Base-by-base conservation (phyloP, 2,797 vertebrate genomes). In the Ptychobarbus kaznakovi region DNA sequence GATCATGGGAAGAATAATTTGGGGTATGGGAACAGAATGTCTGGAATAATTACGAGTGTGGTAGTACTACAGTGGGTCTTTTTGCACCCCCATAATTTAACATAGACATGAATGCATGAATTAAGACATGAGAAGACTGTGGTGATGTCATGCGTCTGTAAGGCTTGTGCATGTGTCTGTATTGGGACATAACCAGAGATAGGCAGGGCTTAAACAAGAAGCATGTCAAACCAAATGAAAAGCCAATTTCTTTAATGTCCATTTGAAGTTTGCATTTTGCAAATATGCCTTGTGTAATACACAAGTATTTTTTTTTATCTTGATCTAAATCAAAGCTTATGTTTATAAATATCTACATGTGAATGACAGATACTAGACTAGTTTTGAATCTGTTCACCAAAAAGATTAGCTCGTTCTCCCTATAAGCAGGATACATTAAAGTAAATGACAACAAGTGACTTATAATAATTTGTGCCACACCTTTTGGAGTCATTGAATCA, bases 1-100 rank as follows among this genome's bases (percentile, higher is more conserved):
- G 51, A 74, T 51, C 53, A 82, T n/a, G 81, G 69, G 53, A 82
- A 63, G 69, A 82, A 49, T 74, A 44, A 74, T 81, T 56, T 70
- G 80, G 66, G 66, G 80, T 72, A 32, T 74, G 49, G 22, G 49
- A 53, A 53, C 66, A 56, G 46, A 80, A 81, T 56, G 46, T 81
- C 49, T 70, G 49, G 65, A 69, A 69, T 81, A 25, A 81, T 69
- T 28, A 42, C 3, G 22, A 70, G 66, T 74, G 73, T 58, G 49
- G 78, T 51, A 76, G 20, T 32, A 56, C 49, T 63, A 74, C 69
- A 5, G 73, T 35, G 35, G 76, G 51, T 56, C 32, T 44, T 70
- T 40, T 78, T 16, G 32, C 5, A 40, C 63, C 44, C 10, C 11
- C 11, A 51, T 75, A 51, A 51, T 75, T 75, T 75, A 49, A 80